Conservation (phyloP, 2,888 invertebrate species). For the Acanthacorydalis orientalis region DNA sequence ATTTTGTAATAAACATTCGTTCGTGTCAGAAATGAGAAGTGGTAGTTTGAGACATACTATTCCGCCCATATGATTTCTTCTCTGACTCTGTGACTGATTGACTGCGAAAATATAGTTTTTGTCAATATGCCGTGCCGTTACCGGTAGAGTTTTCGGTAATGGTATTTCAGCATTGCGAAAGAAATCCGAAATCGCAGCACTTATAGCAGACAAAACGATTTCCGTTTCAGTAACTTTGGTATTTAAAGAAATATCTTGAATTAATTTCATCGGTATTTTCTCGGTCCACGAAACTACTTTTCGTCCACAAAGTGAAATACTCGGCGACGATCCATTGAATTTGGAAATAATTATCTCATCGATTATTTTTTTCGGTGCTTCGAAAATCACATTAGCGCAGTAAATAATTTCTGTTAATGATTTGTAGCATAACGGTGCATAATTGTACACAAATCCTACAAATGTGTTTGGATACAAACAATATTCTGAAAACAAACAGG, state of each 20-base stretch:
- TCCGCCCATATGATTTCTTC: conserved; percentile 31
- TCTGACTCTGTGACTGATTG: conserved; percentile 24
- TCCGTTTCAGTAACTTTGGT: conserved; percentile 46
- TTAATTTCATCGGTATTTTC: conserved; percentile 35
- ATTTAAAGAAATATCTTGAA: conserved; percentile 38
- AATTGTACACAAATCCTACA: conserved; percentile 22
- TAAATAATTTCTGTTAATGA: conserved; percentile 26
- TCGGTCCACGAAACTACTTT: conserved; percentile 60
- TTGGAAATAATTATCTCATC: conserved; percentile 40
- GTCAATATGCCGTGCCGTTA: conserved; percentile 38
- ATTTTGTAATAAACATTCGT: conserved; percentile 18
- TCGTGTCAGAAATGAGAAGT: conserved; percentile 26
- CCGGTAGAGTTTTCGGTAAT: conserved; percentile 39
- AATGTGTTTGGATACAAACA: conserved; percentile 22
- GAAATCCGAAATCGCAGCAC: conserved; percentile 46
- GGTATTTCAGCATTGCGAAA: conserved; percentile 33
- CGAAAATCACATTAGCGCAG: conserved; percentile 25
- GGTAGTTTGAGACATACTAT: conserved; percentile 49
- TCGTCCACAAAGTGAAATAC: conserved; percentile 49
- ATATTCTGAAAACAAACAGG: conserved; percentile 20
- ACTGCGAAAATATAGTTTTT: conserved; percentile 36
- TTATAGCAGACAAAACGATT: conserved; percentile 41
- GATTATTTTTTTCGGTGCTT: conserved; percentile 32
- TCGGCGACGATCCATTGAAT: conserved; percentile 35
- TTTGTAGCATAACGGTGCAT: conserved; percentile 27